These are phyloP conservation scores for Saccostrea glomerata DNA, from an alignment of 1,140 invertebrate genomes.

Conservation along the genomic window DNA sequence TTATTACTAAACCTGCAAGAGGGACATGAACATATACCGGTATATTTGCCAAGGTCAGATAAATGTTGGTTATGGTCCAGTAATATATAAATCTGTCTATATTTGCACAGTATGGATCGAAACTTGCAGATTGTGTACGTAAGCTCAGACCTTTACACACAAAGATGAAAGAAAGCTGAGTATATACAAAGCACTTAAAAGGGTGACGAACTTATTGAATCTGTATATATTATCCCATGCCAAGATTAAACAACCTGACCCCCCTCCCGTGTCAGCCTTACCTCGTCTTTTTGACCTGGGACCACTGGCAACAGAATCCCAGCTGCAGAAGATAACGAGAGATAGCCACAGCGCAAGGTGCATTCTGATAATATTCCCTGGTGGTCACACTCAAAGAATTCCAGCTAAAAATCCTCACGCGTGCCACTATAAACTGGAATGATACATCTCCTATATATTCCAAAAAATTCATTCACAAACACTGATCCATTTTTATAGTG, in stretches of 20 bases:
- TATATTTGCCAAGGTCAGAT: background rate
- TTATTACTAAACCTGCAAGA: background rate
- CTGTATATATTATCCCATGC: background rate
- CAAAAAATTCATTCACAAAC: constrained; percentile 25
- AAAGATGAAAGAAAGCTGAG: background rate
- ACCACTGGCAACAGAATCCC: background rate
- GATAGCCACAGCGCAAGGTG: background rate
- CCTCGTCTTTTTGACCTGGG: constrained; percentile 9
- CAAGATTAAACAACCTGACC: background rate
- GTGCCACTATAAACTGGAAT: constrained; percentile 14
- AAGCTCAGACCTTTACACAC: background rate
- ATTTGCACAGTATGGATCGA: background rate
- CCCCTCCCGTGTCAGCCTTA: background rate
- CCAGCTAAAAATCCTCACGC: background rate
- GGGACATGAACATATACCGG: background rate
- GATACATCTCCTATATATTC: constrained; percentile 5
- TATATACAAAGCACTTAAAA: background rate
- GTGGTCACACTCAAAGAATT: constrained; percentile 18
- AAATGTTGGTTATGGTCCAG: background rate
- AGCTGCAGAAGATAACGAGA: background rate
- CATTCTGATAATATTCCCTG: background rate
- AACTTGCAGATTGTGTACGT: background rate
- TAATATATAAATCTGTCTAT: background rate
- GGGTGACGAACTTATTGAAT: background rate
- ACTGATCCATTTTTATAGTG: background rate